Evolutionary conservation across 2,113 vertebrate species (phyloP), one percentile per base, ranked within the genome.

Genomic region (Rhegmatorhina hoffmannsi): DNA sequence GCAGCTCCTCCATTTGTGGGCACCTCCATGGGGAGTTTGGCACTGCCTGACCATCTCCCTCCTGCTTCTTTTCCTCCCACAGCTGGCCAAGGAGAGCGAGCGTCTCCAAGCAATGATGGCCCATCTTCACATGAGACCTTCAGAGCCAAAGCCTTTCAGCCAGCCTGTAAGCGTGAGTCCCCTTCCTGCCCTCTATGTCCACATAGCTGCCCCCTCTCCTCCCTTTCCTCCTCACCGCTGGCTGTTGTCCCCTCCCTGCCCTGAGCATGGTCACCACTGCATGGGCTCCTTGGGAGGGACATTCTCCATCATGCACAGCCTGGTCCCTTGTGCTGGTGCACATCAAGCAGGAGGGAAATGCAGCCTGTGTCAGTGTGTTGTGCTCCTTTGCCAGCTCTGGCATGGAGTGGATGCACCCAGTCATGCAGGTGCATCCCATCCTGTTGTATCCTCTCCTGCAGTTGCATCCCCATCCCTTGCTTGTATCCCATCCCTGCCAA

Each of bases 101-200:
- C 98, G 99, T 92, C 98, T 99, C 73, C 99, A 99, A 95, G 99
- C 99, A 33, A 99, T 99, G 99, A 99, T 99, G 99, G 98, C 99
- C 85, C 99, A 99, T 93, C 98, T 99, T 92, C 99, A 99, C 98
- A 99, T 99, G 99, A 98, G 99, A 95, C 99, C 99, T 64, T 99
- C 99, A 13, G 99, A 99, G 98, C 99, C 99, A 94, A 99, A 99
- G 98, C 98, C 99, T 97, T 99, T 99, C 97, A 99, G 98, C 98
- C 99, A 99, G 92, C 99, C 99, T 96, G 99, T 99, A 95, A 98
- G 98, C 97, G 59, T 85, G 74, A 12, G 12, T 83, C 53, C 34
- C 56, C 21, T n/a, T 93, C 53, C 75, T 85, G 26, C 36, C 66
- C 52, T 67, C 10, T 53, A 0, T 2, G 0, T 25, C 36, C 43